Base-by-base conservation (phyloP, 2,797 vertebrate genomes). In the Telmatherina bonti region DNA sequence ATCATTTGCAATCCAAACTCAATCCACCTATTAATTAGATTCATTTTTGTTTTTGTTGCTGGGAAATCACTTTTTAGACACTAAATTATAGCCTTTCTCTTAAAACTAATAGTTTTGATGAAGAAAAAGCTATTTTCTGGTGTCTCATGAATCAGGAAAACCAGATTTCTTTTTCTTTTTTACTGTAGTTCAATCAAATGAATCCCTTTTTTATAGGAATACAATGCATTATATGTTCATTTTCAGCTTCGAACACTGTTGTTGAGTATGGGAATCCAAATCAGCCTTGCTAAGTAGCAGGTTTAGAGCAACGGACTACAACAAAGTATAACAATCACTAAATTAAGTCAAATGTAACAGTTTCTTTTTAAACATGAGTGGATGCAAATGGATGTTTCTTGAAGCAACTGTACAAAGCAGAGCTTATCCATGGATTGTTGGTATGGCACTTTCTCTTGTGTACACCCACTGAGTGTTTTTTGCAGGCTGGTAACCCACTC, bases 401-500 rank as follows among this genome's bases (percentile, higher is more conserved):
- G 43, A 20, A 45, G 43, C 43, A 20, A 45, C 43, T 45, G 43
- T 45, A 9, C 7, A 45, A 8, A 27, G 24, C 26, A 29, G 51
- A 53, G 13, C 5, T 27, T 29, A 53, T 45, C 20, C 43, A 26
- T 63, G 70, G 13, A 29, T 68, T 70, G 62, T 72, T 63, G 61
- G 55, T 56, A 55, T 31, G 78, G 56, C 68, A 45, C 70, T 74
- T 76, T 81, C 81, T 88, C 66, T 69, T 73, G 51, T 64, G 27
- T 20, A 74, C 87, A 63, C 76, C 82, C 76, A 85, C 86, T 33
- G 68, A 56, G 22, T 62, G 1, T 78, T 70, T 84, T 70, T 74
- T 78, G 41, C 54, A 12, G 43, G 67, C 74, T 62, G 55, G 62
- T 79, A 84, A 79, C 77, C 72, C 85, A 78, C 83, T 86, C 85